A percentile compares a stretch with the other conserved stretches of the same genome.
Conservation (phyloP, 2,888 invertebrate species). For the Campopleginae sp. region DNA sequence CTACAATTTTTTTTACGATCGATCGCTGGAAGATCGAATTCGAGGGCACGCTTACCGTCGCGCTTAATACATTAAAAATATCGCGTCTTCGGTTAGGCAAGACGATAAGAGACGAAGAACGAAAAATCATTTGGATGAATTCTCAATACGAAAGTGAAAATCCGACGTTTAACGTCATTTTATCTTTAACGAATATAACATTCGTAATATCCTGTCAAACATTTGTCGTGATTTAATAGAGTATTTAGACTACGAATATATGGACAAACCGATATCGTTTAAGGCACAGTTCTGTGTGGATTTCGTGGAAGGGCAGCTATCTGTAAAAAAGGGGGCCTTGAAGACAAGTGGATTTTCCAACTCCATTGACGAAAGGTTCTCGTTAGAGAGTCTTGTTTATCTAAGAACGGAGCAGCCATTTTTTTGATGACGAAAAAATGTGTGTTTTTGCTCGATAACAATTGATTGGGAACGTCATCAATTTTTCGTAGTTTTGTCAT, state of each 20-base stretch:
- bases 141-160: constrained; percentile 60
- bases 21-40: constrained; percentile 49
- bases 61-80: constrained; percentile 31
- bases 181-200: constrained; percentile 64
- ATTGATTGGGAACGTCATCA: neutral
- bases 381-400: constrained; percentile 4
- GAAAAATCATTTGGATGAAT: constrained; percentile 34
- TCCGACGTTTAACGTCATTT: constrained; percentile 39
- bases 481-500: neutral
- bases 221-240: constrained; percentile 78
- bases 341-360: constrained; percentile 27
- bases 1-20: constrained; percentile 20
- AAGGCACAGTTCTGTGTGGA: constrained; percentile 7
- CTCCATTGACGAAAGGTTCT: constrained; percentile 6
- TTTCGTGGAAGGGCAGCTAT: constrained; percentile 50
- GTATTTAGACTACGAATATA: constrained; percentile 58
- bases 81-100: constrained; percentile 17
- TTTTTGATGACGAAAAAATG: neutral
- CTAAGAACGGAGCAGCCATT: constrained; percentile 8
- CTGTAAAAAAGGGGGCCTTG: constrained; percentile 26
- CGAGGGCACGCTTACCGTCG: constrained; percentile 43
- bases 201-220: constrained; percentile 80
- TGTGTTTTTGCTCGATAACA: neutral
- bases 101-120: constrained; percentile 20
- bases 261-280: constrained; percentile 24